Conservation (phyloP, 2,113 vertebrate genomes). For the Triplophysa dalaica region DNA sequence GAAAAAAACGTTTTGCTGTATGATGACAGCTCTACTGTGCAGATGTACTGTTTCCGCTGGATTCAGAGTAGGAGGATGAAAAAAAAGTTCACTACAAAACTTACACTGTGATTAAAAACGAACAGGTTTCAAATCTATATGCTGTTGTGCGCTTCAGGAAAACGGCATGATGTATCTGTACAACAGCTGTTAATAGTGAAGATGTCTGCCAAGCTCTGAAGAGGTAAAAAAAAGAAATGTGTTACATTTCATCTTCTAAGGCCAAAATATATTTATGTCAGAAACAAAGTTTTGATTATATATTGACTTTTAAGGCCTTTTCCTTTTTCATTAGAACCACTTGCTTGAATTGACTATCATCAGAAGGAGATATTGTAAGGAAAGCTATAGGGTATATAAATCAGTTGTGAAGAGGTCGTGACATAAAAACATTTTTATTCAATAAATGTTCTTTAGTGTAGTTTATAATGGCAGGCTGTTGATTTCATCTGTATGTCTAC, state of each 20-base stretch:
- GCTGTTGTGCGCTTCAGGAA: neutral
- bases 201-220: neutral
- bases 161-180: neutral
- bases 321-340: neutral
- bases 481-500: neutral
- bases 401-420: neutral
- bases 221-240: no score
- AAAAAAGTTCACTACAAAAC: no score
- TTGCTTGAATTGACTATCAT: no score
- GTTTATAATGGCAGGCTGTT: slow-evolving; percentile 26
- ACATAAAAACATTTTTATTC: neutral
- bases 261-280: no score
- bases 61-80: no score
- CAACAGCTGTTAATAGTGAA: neutral
- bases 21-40: slow-evolving; percentile 4
- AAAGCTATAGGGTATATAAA: neutral
- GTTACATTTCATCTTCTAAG: no score
- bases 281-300: neutral
- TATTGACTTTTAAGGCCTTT: neutral
- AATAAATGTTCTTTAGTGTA: slow-evolving; percentile 26
- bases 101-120: neutral
- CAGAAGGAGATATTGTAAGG: no score
- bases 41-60: neutral
- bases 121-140: neutral
- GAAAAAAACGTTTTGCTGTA: neutral